phyloP scores from a whole-genome alignment of 2,113 vertebrate genomes.

The Brevimyrus niger region DNA sequence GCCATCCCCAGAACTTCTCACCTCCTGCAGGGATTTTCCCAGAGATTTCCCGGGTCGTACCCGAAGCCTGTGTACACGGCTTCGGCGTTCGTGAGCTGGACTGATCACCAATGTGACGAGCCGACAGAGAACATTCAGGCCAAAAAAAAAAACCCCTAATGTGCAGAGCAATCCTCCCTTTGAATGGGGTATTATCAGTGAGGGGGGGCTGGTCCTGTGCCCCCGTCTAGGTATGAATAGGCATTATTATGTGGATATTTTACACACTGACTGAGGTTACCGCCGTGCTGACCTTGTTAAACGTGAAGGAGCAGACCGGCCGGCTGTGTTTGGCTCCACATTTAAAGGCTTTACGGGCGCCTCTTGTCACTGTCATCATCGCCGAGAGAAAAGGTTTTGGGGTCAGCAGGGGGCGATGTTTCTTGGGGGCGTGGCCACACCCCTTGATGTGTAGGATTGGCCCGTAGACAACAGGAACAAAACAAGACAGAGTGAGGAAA shows the following conservation, averaged over 20 bases:
- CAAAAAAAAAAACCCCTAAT: slow-evolving; percentile 35
- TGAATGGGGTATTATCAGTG: slow-evolving; percentile 26
- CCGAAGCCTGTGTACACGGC: neutral
- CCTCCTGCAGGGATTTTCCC: neutral
- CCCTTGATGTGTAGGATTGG: slow-evolving; percentile 46
- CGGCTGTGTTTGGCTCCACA: neutral
- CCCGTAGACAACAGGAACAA: slow-evolving; percentile 63
- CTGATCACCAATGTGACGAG: neutral
- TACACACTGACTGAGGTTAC: slow-evolving; percentile 13
- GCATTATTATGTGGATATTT: slow-evolving; percentile 31
- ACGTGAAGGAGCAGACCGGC: neutral
- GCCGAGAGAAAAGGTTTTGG: neutral
- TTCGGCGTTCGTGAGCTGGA: neutral
- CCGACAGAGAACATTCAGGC: slow-evolving; percentile 21
- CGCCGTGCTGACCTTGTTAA: neutral
- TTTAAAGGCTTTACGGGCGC: neutral
- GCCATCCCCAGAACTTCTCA: neutral
- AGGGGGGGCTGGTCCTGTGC: slow-evolving; percentile 24
- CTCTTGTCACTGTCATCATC: neutral
- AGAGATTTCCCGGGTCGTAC: neutral
- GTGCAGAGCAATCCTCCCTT: slow-evolving; percentile 39
- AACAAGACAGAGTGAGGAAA: slow-evolving; percentile 60
- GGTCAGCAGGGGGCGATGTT: neutral
- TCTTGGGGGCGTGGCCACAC: slow-evolving; percentile 11
- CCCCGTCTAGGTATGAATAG: slow-evolving; percentile 27